These are phyloP conservation scores for Numenius phaeopus DNA, from an alignment of 2,797 vertebrate genomes.

Conservation along the genomic window DNA sequence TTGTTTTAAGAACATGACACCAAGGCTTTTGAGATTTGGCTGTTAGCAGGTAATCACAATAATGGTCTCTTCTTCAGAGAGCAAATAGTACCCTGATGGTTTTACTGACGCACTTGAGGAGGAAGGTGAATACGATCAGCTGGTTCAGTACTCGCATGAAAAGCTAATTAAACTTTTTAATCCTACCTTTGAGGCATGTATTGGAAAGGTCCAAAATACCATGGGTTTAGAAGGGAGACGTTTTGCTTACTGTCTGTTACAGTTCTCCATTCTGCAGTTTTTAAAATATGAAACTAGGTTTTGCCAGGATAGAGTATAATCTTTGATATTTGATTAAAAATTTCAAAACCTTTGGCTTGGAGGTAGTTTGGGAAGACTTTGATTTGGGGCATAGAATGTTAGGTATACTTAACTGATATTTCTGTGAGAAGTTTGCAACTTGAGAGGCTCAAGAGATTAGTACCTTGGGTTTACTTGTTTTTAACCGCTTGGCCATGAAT, in stretches of 20 bases:
- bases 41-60: constrained; percentile 13
- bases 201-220: constrained; percentile 14
- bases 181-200: neutral
- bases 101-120: constrained; percentile 60
- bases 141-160: constrained; percentile 19
- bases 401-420: neutral
- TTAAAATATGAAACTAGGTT: neutral
- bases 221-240: neutral
- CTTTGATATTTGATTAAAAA: neutral
- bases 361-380: neutral
- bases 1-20: neutral
- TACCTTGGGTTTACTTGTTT: neutral
- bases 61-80: constrained; percentile 36
- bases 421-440: neutral
- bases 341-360: neutral
- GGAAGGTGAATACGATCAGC: constrained; percentile 40
- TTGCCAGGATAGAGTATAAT: neutral
- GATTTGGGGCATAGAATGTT: neutral
- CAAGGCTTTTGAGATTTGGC: constrained; percentile 3
- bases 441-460: neutral
- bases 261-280: neutral
- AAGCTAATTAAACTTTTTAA: constrained; percentile 63
- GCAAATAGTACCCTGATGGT: constrained; percentile 51
- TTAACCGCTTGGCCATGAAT: neutral
- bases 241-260: neutral